phyloP scores from a whole-genome alignment of 1,140 invertebrate species.

The Matsumurasca onukii region DNA sequence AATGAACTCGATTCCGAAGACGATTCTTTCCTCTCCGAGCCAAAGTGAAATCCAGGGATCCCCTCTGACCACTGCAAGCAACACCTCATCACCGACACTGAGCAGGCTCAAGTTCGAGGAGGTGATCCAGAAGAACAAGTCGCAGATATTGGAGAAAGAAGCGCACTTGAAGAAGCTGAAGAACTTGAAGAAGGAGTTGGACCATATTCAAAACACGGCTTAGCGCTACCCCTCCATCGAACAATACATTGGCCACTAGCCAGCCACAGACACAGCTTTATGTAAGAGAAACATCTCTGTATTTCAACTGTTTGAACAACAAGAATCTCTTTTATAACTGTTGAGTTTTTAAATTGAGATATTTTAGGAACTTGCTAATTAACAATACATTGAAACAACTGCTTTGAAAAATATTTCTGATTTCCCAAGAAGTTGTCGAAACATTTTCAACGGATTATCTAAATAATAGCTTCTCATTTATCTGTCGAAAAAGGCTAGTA shows the following conservation, averaged over 20 bases:
- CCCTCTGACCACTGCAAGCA: neutral
- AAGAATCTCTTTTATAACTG: too few relatives aligned
- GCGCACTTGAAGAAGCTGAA: slow-evolving; percentile 50
- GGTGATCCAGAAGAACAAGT: slow-evolving; percentile 24
- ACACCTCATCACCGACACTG: slow-evolving; percentile 7
- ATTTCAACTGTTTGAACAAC: too few relatives aligned
- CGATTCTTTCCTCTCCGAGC: slow-evolving; percentile 31
- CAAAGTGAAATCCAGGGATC: slow-evolving; percentile 25
- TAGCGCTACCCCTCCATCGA: slow-evolving; percentile 53
- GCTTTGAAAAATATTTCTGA: too few relatives aligned
- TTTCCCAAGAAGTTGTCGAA: too few relatives aligned
- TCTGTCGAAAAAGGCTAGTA: too few relatives aligned
- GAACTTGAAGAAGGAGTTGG: slow-evolving; percentile 49
- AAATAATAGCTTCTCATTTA: too few relatives aligned
- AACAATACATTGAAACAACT: too few relatives aligned
- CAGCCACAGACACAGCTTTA: too few relatives aligned
- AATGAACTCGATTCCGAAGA: slow-evolving; percentile 28
- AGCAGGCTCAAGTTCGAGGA: slow-evolving; percentile 31
- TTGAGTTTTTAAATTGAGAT: too few relatives aligned
- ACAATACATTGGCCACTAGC: slow-evolving; percentile 51
- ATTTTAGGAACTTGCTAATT: too few relatives aligned
- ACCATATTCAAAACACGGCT: slow-evolving; percentile 50
- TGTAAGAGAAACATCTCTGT: too few relatives aligned
- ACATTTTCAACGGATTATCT: too few relatives aligned
- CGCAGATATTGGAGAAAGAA: slow-evolving; percentile 41